Percentiles rank a stretch among this genome's conserved stretches.
These are phyloP conservation scores for Xylota segnis DNA, from an alignment of 2,888 invertebrate species.

Conservation along the genomic window DNA sequence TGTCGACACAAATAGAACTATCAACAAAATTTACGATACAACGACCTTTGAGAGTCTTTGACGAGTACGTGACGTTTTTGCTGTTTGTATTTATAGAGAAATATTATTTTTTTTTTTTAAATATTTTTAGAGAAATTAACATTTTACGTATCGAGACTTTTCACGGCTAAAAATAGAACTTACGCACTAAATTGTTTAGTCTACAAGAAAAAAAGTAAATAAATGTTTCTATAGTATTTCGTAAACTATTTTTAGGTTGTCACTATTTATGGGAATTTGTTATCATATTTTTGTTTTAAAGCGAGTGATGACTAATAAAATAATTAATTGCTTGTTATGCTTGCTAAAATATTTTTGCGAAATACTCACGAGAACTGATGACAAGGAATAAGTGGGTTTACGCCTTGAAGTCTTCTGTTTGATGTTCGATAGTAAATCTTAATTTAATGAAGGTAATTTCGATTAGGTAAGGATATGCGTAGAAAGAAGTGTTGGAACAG, in stretches of 20 bases:
- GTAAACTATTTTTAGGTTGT: slow-evolving; percentile 26
- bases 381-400: neutral
- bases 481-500: no score
- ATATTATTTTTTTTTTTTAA: neutral
- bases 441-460: neutral
- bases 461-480: neutral
- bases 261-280: slow-evolving; percentile 31
- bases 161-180: slow-evolving; percentile 20
- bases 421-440: neutral
- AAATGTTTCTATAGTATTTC: neutral
- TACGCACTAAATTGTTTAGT: slow-evolving; percentile 34
- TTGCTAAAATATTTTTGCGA: neutral
- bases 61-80: slow-evolving; percentile 14
- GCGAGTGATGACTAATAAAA: neutral
- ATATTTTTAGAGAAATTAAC: slow-evolving; percentile 25
- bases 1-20: neutral
- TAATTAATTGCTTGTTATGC: neutral
- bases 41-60: slow-evolving; percentile 37
- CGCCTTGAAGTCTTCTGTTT: neutral
- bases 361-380: neutral
- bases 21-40: slow-evolving; percentile 25
- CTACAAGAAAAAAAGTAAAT: neutral
- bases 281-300: neutral
- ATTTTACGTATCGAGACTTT: slow-evolving; percentile 16
- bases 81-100: slow-evolving; percentile 1